phyloP scores from a whole-genome alignment of 2,113 vertebrate species.

The Nansenia antarctica region DNA sequence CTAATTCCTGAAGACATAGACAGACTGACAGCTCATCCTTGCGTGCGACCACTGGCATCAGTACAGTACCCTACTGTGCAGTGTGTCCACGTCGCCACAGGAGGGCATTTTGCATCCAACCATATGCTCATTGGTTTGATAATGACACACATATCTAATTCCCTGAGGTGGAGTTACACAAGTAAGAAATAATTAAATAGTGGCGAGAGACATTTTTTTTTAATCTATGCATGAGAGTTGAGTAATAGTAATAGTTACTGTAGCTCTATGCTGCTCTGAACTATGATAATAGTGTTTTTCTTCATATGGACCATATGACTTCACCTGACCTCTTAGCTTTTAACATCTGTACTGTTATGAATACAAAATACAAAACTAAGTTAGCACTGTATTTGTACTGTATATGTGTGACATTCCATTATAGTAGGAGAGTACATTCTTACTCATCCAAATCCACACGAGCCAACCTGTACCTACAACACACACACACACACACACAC shows the following conservation, averaged over 20 bases:
- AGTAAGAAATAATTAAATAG: no score
- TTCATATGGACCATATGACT: no score
- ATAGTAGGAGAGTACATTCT: neutral
- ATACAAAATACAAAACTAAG: no score
- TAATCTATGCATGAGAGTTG: no score
- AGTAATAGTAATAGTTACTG: no score
- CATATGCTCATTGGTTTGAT: neutral
- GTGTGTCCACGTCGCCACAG: neutral
- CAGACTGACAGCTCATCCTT: neutral
- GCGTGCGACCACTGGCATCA: neutral
- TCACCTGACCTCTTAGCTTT: no score
- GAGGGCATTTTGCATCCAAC: neutral
- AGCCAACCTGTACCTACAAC: neutral
- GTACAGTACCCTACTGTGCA: neutral
- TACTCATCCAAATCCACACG: no score
- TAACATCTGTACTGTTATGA: no score
- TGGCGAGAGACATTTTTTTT: no score
- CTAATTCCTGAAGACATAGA: neutral
- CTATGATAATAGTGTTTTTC: no score
- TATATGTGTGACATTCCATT: neutral
- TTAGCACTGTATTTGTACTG: no score
- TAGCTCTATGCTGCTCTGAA: no score
- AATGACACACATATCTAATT: neutral
- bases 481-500: neutral
- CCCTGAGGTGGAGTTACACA: neutral